Evolutionary conservation across 2,888 invertebrate species (phyloP), one percentile per base, ranked within the genome.

Genomic region (Harpalus rubripes): DNA sequence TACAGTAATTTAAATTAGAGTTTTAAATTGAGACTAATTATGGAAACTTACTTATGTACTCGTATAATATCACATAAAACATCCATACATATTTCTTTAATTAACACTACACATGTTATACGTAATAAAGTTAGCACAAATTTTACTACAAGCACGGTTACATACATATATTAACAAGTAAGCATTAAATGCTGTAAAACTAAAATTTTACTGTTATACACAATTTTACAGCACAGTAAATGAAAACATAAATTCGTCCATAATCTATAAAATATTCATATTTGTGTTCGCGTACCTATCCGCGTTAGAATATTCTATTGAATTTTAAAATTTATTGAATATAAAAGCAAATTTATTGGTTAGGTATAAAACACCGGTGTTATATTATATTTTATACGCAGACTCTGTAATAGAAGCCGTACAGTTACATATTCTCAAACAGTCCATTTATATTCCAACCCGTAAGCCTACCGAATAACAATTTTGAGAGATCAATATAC

Each of bases 241-340:
- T 16, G 59, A n/a, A 15, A 59, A 5, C 16, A 59, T 59, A 59
- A 59, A 59, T 59, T 59, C 59, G 59, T 59, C 59, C 59, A 59
- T 59, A 59, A 16, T 68, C 32, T 15, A 68, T 68, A 39, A 68
- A 39, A 39, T 63, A 68, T 39, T 68, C 68, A 68, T 68, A 68
- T 68, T 41, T 68, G 4, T 39, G n/a, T 68, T 26, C 68, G 4
- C 32, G n/a, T n/a, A 68, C 7, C 39, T 26, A 68, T 39, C 39
- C 41, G 7, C 15, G 63, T 63, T 63, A 18, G 63, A 63, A 68
- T 39, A 39, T 68, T 41, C 68, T 15, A 68, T 68, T 68, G 68
- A 68, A 68, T 39, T 74, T 74, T 44, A 44, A 74, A 74, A 44
- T 74, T 74, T 74, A 74, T 74, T 74, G 72, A 44, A 74, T 44